Evolutionary conservation across 2,888 invertebrate species (phyloP), one percentile per base, ranked within the genome.

Genomic region (Cephus pulcher): DNA sequence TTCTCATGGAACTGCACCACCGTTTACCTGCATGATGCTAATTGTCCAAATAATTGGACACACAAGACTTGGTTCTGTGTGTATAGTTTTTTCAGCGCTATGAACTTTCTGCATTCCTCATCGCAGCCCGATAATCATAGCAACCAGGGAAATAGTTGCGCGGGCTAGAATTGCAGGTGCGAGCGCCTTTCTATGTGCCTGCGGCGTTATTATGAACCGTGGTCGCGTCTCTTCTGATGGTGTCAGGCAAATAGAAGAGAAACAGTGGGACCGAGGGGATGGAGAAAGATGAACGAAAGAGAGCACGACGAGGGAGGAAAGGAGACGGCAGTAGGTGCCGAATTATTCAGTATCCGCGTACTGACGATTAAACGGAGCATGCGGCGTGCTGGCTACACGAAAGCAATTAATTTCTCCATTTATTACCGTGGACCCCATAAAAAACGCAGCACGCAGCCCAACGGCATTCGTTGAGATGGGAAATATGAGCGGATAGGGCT

Each of bases 31-130:
- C 34, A 71, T 9, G 71, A 79, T 77, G 84, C 85, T 87, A 87
- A 87, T 87, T 87, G 86, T 84, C 85, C 84, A 86, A 87, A 86
- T 87, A 84, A 87, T 87, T 82, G 79, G 82, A 79, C 81, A 56
- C 56, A 56, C 56, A 56, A 23, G 56, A 23, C 56, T 56, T 56
- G 9, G 9, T 23, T 56, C 56, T 23, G 23, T 23, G 56, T 56
- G 23, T 56, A 56, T 1, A 56, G 23, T 23, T 56, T 56, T 56
- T 56, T 56, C 56, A 9, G 15, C 23, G 23, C 23, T 9, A 23
- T 1, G 23, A 56, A 56, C 23, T 56, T 56, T 56, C 56, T 56
- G 56, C 56, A 56, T 56, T 56, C 56, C 56, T 23, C 23, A 9
- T 56, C 56, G 15, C 9, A 9, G 56, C 23, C 9, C 56, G 9